These are phyloP conservation scores for Grammomys dolichurus DNA, from an alignment of 2,113 vertebrate genomes.

Conservation along the genomic window DNA sequence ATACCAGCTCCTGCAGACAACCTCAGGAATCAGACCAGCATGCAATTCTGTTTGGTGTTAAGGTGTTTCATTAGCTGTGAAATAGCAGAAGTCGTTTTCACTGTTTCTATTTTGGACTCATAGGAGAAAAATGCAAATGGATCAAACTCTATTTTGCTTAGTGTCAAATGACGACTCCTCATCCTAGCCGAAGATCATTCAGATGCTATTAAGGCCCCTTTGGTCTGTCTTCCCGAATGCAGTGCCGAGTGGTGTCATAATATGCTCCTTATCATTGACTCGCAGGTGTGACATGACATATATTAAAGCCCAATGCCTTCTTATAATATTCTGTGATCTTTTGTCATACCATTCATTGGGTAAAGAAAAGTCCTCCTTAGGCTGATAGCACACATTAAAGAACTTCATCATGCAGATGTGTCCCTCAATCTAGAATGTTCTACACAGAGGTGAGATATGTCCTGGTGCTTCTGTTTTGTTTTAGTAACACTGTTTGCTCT, in stretches of 20 bases:
- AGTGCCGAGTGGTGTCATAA: background rate
- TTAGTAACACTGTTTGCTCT: background rate
- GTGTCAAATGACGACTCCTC: background rate
- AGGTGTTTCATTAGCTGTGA: slow-evolving; percentile 60
- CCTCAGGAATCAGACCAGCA: background rate
- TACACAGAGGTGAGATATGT: background rate
- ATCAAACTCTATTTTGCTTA: slow-evolving; percentile 41
- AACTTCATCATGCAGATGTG: background rate
- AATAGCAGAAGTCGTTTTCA: background rate
- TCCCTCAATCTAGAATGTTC: background rate
- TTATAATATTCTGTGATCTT: slow-evolving; percentile 35
- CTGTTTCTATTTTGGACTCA: slow-evolving; percentile 26
- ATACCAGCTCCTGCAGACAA: slow-evolving; percentile 3
- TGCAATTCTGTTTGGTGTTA: slow-evolving; percentile 67
- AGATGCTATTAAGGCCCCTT: slow-evolving; percentile 28
- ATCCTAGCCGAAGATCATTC: slow-evolving; percentile 22
- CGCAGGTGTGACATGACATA: slow-evolving; percentile 50
- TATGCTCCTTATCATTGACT: slow-evolving; percentile 39
- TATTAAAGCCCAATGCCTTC: slow-evolving; percentile 1
- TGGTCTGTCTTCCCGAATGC: background rate
- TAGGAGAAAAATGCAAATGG: slow-evolving; percentile 61
- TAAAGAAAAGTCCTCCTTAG: slow-evolving; percentile 49
- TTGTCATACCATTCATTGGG: background rate
- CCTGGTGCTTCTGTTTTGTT: background rate
- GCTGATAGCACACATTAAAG: background rate